These are phyloP conservation scores for Synanthedon myopaeformis DNA, from an alignment of 2,888 invertebrate genomes.

Conservation along the genomic window DNA sequence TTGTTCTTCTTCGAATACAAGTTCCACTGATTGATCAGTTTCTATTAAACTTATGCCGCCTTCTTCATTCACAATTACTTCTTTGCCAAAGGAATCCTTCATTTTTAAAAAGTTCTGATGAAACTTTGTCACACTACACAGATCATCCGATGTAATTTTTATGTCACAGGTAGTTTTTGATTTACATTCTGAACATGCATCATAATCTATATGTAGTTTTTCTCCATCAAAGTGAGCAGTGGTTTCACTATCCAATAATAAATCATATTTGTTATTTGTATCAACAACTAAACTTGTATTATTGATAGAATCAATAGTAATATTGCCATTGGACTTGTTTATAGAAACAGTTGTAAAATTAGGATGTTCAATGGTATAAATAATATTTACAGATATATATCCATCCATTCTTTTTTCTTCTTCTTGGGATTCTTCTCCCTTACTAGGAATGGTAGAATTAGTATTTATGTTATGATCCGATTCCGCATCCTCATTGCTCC, in stretches of 20 bases:
- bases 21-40: not conserved
- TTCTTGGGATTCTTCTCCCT: conserved; percentile 16
- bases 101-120: conserved; percentile 42
- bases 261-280: conserved; percentile 31
- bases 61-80: conserved; percentile 40
- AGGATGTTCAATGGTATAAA: conserved; percentile 55
- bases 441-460: conserved; percentile 9
- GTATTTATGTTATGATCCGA: conserved; percentile 12
- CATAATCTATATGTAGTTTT: conserved; percentile 33
- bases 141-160: conserved; percentile 27
- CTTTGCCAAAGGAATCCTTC: conserved; percentile 47
- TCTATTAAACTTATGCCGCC: conserved; percentile 33
- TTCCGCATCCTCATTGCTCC: conserved; percentile 19
- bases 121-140: conserved; percentile 17
- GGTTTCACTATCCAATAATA: conserved; percentile 39
- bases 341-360: conserved; percentile 65
- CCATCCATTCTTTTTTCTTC: conserved; percentile 32
- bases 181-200: conserved; percentile 38
- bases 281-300: conserved; percentile 30
- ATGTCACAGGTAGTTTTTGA: conserved; percentile 37
- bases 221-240: conserved; percentile 42
- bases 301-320: conserved; percentile 47
- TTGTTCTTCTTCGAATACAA: not conserved
- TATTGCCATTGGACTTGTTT: conserved; percentile 35
- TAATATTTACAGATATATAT: conserved; percentile 39